Evolutionary conservation across 1,140 invertebrate species (phyloP), one percentile per base, ranked within the genome.

Genomic region (Hylaeus volcanicus): DNA sequence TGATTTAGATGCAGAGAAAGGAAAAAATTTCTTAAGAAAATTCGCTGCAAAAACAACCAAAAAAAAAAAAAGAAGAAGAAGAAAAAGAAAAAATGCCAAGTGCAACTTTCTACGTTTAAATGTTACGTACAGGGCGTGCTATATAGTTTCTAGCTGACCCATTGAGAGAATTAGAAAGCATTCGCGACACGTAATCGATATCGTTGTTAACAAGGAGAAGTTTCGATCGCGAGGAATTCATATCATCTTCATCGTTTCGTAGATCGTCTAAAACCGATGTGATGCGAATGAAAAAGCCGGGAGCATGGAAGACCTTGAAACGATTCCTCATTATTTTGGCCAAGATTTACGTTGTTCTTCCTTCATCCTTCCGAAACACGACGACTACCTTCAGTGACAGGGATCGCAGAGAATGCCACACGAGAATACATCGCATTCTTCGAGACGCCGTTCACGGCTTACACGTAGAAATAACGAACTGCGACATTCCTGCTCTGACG

Each of bases 1-100:
- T 87, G 56, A 86, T 86, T 87, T 86, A 87, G 85, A 86, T 66
- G 41, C 85, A 86, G 61, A 82, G 41, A 75, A n/a, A 61, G 74
- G 71, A 26, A 26, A 26, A 26, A 26, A 26, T 26, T 26, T 26
- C 26, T 26, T 26, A 26, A 26, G 26, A 26, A 26, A 26, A 26
- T 26, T 26, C 26, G 26, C 26, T 26, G 26, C 26, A 26, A 26
- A 26, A 26, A 26, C 26, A 26, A 26, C 53, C 14, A 26, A 74
- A 43, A 53, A 51, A 66, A n/a, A 56, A 82, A 74, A 60, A 68
- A 66, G 63, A 58, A 37, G 37, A 69, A 41, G n/a, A 60, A 15
- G 12, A 37, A 11, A 39, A 43, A 70, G 43, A 41, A 3, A 15
- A 68, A 15, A 66, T 12, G 12, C 5, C 58, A 78, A 84, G 78